These are phyloP conservation scores for Galeruca laticollis DNA, from an alignment of 2,888 invertebrate species.

Conservation along the genomic window DNA sequence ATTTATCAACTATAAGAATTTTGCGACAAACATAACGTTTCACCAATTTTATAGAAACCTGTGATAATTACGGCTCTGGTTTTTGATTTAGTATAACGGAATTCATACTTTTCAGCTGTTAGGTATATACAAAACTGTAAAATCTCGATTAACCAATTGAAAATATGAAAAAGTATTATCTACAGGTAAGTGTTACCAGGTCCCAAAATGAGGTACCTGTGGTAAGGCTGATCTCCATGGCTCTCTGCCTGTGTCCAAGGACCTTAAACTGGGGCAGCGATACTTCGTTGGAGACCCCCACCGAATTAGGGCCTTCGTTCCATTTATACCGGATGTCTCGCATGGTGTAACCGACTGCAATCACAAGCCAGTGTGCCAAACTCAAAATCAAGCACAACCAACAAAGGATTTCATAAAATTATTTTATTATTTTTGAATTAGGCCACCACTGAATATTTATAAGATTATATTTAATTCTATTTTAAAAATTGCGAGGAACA, in stretches of 20 bases:
- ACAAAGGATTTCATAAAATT: conserved; percentile 7
- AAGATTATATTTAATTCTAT: no score
- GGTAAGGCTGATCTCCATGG: conserved; percentile 95
- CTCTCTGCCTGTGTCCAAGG: conserved; percentile 95
- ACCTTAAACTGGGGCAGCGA: conserved; percentile 98
- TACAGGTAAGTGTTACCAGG: conserved; percentile 47
- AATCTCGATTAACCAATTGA: background rate
- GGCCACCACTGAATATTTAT: no score
- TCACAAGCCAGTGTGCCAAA: conserved; percentile 65
- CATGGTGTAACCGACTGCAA: conserved; percentile 97
- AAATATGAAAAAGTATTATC: conserved; percentile 1
- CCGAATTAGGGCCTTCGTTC: conserved; percentile 95
- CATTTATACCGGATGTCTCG: conserved; percentile 97
- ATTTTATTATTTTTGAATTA: background rate
- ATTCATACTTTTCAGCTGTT: no score
- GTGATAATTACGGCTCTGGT: no score
- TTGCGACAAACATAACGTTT: no score
- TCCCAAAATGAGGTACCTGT: conserved; percentile 80
- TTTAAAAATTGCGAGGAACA: no score
- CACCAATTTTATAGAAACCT: no score
- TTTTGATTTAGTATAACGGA: no score
- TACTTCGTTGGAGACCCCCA: conserved; percentile 95
- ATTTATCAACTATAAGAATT: no score
- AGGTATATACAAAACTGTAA: no score
- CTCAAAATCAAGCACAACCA: conserved; percentile 47